These are phyloP conservation scores for Bombylius major DNA, from an alignment of 2,888 invertebrate species.

Conservation along the genomic window DNA sequence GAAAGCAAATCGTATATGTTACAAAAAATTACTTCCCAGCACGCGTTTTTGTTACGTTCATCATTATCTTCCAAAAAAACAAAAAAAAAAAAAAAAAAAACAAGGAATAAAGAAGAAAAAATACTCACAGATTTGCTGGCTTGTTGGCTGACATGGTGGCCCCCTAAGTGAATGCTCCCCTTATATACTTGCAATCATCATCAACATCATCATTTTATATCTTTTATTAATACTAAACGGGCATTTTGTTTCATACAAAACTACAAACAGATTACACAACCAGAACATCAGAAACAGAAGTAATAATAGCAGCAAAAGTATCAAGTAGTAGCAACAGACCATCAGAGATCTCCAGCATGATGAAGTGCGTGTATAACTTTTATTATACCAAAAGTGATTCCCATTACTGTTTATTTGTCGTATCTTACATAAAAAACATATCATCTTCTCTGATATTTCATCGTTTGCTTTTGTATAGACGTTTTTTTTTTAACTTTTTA, in stretches of 20 bases:
- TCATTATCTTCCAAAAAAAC: no score
- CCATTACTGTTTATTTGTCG: neutral
- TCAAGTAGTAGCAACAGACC: neutral
- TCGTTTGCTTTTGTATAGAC: no score
- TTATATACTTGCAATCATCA: neutral
- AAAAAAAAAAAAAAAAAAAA: no score
- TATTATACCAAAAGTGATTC: neutral
- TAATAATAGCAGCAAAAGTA: neutral
- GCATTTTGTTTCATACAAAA: neutral
- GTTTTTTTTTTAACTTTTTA: no score
- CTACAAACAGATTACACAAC: neutral
- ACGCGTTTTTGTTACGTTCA: neutral
- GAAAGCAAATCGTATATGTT: neutral
- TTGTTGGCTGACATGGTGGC: neutral
- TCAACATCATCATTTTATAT: no score
- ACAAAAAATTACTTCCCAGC: neutral
- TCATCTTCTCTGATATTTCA: neutral
- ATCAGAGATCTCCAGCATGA: neutral
- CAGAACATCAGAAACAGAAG: neutral
- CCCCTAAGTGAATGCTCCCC: neutral
- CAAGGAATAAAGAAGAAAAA: no score
- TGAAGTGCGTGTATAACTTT: neutral
- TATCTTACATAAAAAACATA: neutral
- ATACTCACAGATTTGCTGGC: no score
- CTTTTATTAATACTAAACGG: neutral